Evolutionary conservation across 37 sponge, comb jelly and placozoan genomes (phyloP).

Genomic region (Tethya wilhelma): DNA sequence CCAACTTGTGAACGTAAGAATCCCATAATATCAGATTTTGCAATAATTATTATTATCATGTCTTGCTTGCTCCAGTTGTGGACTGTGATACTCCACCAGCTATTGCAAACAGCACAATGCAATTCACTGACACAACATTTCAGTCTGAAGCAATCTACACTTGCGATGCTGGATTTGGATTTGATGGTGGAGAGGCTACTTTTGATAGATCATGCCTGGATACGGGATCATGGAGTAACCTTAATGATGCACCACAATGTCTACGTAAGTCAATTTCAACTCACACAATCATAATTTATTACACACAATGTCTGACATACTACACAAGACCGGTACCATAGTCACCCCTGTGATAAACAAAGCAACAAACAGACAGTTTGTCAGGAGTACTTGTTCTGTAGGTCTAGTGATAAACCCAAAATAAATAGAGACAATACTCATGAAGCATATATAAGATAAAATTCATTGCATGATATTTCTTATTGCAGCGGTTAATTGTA

Average conservation of each 20-base stretch:
- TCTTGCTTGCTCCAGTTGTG: conserved; percentile 11
- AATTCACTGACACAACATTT: neutral
- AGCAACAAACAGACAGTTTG: too few relatives aligned
- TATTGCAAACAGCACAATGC: neutral
- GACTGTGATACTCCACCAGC: neutral
- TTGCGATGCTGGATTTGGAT: neutral
- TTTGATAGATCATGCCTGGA: neutral
- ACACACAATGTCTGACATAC: too few relatives aligned
- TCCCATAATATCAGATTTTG: too few relatives aligned
- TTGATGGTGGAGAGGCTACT: neutral
- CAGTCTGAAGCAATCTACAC: neutral
- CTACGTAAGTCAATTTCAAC: neutral
- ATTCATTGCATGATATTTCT: neutral
- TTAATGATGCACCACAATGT: neutral
- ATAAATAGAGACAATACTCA: too few relatives aligned
- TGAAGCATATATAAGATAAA: neutral
- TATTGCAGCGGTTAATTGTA: neutral
- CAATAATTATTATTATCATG: too few relatives aligned
- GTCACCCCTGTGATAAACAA: too few relatives aligned
- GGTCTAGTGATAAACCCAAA: too few relatives aligned
- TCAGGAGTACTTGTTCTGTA: too few relatives aligned
- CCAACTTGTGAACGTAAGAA: too few relatives aligned
- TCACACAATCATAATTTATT: too few relatives aligned
- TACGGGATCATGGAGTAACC: neutral
- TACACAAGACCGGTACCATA: too few relatives aligned